Conservation (phyloP, 2,113 vertebrate species). For the Poicephalus gulielmi region DNA sequence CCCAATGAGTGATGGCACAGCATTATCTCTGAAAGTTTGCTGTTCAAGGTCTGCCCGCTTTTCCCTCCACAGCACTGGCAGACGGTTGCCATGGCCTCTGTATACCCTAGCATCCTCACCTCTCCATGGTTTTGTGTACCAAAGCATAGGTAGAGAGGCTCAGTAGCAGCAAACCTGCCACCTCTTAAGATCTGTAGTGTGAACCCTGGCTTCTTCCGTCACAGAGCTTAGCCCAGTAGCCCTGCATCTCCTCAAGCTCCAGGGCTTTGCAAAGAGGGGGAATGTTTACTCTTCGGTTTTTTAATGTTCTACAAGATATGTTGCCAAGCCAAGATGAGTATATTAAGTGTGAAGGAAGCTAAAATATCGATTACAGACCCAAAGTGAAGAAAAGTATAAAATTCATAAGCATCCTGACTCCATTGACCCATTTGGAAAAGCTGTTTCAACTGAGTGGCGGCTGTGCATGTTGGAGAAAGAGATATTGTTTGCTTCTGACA, state of each 20-base stretch:
- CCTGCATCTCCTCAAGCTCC: background rate
- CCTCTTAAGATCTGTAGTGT: background rate
- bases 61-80: background rate
- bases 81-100: fast-evolving
- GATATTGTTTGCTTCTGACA: slow-evolving; percentile 62
- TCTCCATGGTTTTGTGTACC: background rate
- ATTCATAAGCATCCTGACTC: slow-evolving; percentile 11
- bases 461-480: slow-evolving; percentile 61
- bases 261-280: background rate
- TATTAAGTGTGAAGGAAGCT: slow-evolving; percentile 24
- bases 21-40: background rate
- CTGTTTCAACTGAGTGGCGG: slow-evolving; percentile 8
- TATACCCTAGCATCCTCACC: background rate
- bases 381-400: background rate
- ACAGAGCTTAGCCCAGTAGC: background rate
- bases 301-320: background rate
- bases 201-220: background rate
- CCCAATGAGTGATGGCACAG: slow-evolving; percentile 34
- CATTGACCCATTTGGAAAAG: slow-evolving; percentile 18
- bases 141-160: background rate
- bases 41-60: background rate
- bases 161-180: background rate
- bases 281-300: background rate
- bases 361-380: slow-evolving; percentile 12
- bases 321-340: background rate